phyloP scores from a whole-genome alignment of 2,113 vertebrate species.

The Poecile atricapillus region DNA sequence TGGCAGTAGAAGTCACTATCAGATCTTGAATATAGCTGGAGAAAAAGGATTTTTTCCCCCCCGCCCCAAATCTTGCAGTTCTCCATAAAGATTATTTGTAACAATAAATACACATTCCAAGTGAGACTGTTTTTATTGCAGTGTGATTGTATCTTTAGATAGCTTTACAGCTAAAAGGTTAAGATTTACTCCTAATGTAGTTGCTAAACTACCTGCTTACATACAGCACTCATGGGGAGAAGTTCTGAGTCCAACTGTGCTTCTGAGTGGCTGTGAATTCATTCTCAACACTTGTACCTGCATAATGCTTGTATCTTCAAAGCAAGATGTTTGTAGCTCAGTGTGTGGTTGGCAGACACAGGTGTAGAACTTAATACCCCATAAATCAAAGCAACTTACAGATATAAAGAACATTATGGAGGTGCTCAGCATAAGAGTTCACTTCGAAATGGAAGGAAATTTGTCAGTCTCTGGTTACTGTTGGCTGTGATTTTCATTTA shows the following conservation, averaged over 20 bases:
- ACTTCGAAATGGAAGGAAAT: neutral
- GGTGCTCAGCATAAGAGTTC: neutral
- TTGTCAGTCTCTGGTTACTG: neutral
- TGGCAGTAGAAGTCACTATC: neutral
- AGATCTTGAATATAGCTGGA: neutral
- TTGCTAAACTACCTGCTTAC: neutral
- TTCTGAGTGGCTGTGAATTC: neutral
- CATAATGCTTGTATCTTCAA: neutral
- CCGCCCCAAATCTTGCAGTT: neutral
- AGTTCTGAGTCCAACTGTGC: neutral
- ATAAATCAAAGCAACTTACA: neutral
- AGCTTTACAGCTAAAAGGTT: conserved; percentile 1
- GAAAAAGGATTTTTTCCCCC: neutral
- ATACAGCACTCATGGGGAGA: neutral
- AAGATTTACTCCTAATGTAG: neutral
- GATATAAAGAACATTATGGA: neutral
- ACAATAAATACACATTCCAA: neutral
- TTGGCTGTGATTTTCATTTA: neutral
- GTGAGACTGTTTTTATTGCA: neutral
- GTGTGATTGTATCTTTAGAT: neutral
- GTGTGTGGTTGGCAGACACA: neutral
- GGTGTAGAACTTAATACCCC: neutral
- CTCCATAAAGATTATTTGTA: neutral
- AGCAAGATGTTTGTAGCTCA: neutral
- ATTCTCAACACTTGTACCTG: neutral